Evolutionary conservation across 2,888 invertebrate species (phyloP).

Genomic region (Minunthozetes semirufus): DNA sequence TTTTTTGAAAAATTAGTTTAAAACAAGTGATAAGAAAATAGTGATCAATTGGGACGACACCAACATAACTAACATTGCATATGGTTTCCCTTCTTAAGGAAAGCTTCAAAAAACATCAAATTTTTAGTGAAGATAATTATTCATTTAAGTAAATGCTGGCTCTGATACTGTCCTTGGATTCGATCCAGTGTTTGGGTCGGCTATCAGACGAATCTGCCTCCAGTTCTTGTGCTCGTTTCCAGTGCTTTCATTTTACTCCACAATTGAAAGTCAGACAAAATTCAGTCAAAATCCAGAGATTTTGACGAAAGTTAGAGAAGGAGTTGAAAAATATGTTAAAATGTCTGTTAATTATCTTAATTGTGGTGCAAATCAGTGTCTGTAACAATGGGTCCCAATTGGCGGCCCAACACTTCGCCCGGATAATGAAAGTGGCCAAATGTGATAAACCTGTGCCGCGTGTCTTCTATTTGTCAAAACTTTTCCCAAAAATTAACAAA

Average conservation of each 20-base stretch:
- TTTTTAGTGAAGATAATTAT: not conserved
- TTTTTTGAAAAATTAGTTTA: too few species aligned
- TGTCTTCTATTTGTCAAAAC: constrained; percentile 1
- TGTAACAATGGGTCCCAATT: not conserved
- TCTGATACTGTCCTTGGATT: not conserved
- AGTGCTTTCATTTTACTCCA: not conserved
- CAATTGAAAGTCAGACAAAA: not conserved
- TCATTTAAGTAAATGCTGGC: not conserved
- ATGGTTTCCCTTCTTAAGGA: too few species aligned
- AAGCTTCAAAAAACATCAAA: not conserved
- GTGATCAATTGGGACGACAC: too few species aligned
- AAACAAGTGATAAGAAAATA: too few species aligned
- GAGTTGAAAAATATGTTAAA: constrained; percentile 22
- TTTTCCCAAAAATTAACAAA: not conserved
- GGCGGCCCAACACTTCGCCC: constrained; percentile 16
- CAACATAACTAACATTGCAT: too few species aligned
- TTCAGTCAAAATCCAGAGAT: not conserved
- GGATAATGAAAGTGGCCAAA: not conserved
- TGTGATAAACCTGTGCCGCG: constrained; percentile 20
- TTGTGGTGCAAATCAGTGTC: not conserved
- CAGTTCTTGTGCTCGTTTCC: not conserved
- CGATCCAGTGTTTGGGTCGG: not conserved
- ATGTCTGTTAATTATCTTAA: constrained; percentile 5
- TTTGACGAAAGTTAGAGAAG: not conserved
- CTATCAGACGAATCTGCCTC: not conserved